These are phyloP conservation scores for Pao palembangensis DNA, from an alignment of 2,113 vertebrate species.

Conservation along the genomic window DNA sequence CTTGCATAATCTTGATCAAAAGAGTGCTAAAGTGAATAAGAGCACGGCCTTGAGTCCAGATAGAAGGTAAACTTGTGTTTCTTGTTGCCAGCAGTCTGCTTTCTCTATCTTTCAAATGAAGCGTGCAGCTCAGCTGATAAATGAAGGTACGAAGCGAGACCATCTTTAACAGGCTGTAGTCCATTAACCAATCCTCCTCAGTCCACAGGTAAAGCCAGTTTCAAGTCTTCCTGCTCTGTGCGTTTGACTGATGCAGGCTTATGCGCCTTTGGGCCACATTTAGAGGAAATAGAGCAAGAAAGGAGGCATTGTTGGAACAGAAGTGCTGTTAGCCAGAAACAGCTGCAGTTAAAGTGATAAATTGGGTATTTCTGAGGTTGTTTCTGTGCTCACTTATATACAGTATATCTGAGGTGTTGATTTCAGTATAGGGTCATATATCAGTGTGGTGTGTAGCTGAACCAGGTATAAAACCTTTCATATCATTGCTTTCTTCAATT, in stretches of 20 bases:
- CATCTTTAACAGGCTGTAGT: constrained; percentile 44
- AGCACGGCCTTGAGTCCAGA: no score
- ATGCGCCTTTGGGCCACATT: constrained; percentile 41
- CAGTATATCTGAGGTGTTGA: constrained; percentile 18
- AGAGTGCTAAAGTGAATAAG: no score
- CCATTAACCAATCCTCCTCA: constrained; percentile 37
- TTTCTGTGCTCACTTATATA: not conserved
- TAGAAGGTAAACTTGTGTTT: no score
- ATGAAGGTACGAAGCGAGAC: constrained; percentile 29
- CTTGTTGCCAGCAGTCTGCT: not conserved
- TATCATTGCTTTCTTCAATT: no score
- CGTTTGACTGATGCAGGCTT: constrained; percentile 45
- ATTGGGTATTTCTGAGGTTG: constrained; percentile 27
- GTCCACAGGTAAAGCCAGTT: constrained; percentile 22
- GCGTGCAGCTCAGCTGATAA: constrained; percentile 30
- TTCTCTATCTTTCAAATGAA: not conserved
- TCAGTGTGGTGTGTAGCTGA: constrained; percentile 5
- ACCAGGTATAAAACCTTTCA: constrained; percentile 1
- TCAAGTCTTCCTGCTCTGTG: constrained; percentile 5
- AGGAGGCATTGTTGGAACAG: constrained; percentile 27
- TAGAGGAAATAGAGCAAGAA: constrained; percentile 24
- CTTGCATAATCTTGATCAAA: no score
- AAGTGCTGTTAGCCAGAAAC: constrained; percentile 11
- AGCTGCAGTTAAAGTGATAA: constrained; percentile 29
- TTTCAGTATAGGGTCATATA: constrained; percentile 9